Conservation (phyloP, 2,888 invertebrate species). For the Trichopria drosophilae region DNA sequence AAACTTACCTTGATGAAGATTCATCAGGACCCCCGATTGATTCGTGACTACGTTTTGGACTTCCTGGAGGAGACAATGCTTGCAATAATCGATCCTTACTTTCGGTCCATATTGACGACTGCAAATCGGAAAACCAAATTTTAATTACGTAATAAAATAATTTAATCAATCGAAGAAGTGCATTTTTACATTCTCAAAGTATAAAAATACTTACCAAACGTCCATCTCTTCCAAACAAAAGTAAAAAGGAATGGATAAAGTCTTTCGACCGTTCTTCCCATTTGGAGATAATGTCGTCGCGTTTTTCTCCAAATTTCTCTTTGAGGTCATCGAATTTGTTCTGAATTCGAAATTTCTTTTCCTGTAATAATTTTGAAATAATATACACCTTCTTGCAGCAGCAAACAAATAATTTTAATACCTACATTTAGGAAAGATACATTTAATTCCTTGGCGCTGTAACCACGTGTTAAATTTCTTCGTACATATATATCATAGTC, state of each 20-base stretch:
- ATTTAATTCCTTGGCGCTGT: slow-evolving; percentile 96
- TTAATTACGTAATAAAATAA: neutral
- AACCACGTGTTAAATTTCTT: slow-evolving; percentile 92
- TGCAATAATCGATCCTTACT: slow-evolving; percentile 84
- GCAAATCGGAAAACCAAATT: slow-evolving; percentile 36
- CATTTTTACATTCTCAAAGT: no score
- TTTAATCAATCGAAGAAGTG: neutral
- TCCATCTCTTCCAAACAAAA: slow-evolving; percentile 86
- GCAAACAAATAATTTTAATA: slow-evolving; percentile 25
- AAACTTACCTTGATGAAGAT: no score
- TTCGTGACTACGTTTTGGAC: slow-evolving; percentile 71
- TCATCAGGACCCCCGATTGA: no score
- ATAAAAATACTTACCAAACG: slow-evolving; percentile 65
- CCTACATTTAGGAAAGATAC: slow-evolving; percentile 87
- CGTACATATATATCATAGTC: slow-evolving; percentile 98
- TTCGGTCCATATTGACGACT: slow-evolving; percentile 85
- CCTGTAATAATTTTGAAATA: no score
- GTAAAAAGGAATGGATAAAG: slow-evolving; percentile 89
- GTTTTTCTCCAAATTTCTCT: slow-evolving; percentile 85
- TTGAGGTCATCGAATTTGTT: slow-evolving; percentile 94
- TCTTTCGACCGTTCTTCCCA: slow-evolving; percentile 98
- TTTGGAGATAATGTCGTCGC: slow-evolving; percentile 86
- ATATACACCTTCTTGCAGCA: no score
- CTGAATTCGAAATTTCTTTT: slow-evolving; percentile 91
- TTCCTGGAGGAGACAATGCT: slow-evolving; percentile 87